These are phyloP conservation scores for Prosapia bicincta DNA, from an alignment of 2,888 invertebrate species.

Conservation along the genomic window DNA sequence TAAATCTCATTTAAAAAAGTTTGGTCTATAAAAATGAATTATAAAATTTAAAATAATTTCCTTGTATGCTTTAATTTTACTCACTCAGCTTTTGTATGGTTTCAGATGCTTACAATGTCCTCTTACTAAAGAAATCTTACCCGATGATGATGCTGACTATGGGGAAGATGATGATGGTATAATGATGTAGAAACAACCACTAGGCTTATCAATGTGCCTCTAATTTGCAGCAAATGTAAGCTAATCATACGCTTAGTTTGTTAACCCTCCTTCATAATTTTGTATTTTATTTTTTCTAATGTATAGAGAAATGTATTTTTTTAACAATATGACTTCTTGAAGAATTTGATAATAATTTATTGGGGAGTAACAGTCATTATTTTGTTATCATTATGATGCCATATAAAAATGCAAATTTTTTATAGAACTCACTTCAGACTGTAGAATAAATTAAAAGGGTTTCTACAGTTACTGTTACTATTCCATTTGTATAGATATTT, in stretches of 20 bases:
- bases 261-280: not conserved
- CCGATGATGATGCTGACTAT: slow-evolving; percentile 57
- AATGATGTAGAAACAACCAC: slow-evolving; percentile 14
- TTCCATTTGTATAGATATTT: no score
- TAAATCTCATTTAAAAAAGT: no score
- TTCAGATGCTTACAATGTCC: slow-evolving; percentile 61
- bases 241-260: not conserved
- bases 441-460: no score
- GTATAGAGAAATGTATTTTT: not conserved
- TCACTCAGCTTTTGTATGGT: slow-evolving; percentile 5
- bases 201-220: not conserved
- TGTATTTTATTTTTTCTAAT: not conserved
- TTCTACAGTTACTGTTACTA: no score
- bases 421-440: no score
- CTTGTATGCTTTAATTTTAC: no score
- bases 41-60: no score
- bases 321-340: not conserved
- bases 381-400: no score
- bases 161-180: slow-evolving; percentile 52
- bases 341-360: no score
- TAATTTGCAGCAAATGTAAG: not conserved
- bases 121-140: slow-evolving; percentile 49
- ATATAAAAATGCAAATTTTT: no score
- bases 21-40: not conserved
- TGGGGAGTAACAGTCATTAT: no score